Evolutionary conservation across 2,888 invertebrate genomes (phyloP).

Genomic region (Stictocephala bisonia): DNA sequence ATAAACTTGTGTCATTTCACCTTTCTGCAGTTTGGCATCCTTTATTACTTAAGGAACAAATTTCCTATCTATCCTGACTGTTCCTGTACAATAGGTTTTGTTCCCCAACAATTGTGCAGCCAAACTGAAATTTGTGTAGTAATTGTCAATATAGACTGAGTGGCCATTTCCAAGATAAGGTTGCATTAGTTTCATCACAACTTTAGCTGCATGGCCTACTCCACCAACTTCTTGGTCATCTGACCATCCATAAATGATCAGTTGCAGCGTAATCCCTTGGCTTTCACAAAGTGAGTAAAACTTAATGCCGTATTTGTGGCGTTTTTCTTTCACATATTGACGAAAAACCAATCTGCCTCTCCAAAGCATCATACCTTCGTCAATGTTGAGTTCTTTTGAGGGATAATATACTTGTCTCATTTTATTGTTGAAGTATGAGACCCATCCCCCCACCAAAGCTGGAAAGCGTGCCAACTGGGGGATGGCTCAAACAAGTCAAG

Average conservation of each 20-base stretch:
- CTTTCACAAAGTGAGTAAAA: slow-evolving; percentile 15
- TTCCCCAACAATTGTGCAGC: slow-evolving; percentile 12
- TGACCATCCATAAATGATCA: slow-evolving; percentile 6
- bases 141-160: slow-evolving; percentile 3
- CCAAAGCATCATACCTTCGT: slow-evolving; percentile 50
- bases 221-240: slow-evolving; percentile 1
- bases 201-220: slow-evolving; percentile 17
- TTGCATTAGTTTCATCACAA: slow-evolving; percentile 16
- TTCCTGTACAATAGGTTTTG: slow-evolving; percentile 46
- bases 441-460: too few relatives aligned
- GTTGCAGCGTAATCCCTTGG: slow-evolving; percentile 10
- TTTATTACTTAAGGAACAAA: slow-evolving; percentile 16
- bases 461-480: too few relatives aligned
- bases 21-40: slow-evolving; percentile 40
- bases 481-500: too few relatives aligned
- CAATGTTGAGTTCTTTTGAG: slow-evolving; percentile 46
- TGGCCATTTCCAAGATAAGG: slow-evolving; percentile 20
- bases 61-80: slow-evolving; percentile 33
- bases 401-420: slow-evolving; percentile 51
- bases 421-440: slow-evolving; percentile 51
- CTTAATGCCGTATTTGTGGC: background rate
- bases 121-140: slow-evolving; percentile 5
- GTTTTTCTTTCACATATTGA: slow-evolving; percentile 9
- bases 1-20: slow-evolving; percentile 4
- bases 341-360: slow-evolving; percentile 57